phyloP scores from a whole-genome alignment of 2,113 vertebrate genomes.

The Cynocephalus volans region DNA sequence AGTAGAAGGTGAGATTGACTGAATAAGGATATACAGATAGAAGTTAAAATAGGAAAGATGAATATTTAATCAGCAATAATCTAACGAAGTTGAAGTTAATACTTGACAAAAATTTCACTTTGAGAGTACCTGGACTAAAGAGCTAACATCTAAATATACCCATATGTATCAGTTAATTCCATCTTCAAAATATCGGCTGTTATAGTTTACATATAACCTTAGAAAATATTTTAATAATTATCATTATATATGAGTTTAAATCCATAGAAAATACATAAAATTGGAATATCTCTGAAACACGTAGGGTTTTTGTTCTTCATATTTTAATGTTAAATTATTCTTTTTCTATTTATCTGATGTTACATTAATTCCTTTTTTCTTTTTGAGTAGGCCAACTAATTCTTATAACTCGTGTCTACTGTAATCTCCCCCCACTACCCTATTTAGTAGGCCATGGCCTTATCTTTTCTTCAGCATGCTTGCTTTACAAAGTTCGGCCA shows the following conservation, averaged over 20 bases:
- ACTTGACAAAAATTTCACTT: not conserved
- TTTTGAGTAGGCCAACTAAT: not conserved
- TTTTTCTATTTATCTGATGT: not conserved
- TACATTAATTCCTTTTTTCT: not conserved
- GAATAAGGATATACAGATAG: not conserved
- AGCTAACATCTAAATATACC: not conserved
- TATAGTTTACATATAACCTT: not conserved
- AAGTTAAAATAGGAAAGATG: not conserved
- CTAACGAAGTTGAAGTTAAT: not conserved
- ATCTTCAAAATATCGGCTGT: not conserved
- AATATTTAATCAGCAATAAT: not conserved
- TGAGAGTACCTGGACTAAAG: not conserved
- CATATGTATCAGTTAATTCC: not conserved
- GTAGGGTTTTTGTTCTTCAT: not conserved
- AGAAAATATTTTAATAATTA: not conserved
- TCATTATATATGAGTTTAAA: not conserved
- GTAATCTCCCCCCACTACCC: not conserved
- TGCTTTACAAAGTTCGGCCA: slow-evolving; percentile 34
- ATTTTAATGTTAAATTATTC: not conserved
- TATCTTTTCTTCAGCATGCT: not conserved
- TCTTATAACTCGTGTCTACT: not conserved
- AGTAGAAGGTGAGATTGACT: not conserved
- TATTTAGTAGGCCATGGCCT: not conserved
- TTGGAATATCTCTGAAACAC: not conserved
- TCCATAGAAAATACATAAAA: not conserved